Evolutionary conservation across 2,888 invertebrate species (phyloP).

Genomic region (Sabellastarte sp.): DNA sequence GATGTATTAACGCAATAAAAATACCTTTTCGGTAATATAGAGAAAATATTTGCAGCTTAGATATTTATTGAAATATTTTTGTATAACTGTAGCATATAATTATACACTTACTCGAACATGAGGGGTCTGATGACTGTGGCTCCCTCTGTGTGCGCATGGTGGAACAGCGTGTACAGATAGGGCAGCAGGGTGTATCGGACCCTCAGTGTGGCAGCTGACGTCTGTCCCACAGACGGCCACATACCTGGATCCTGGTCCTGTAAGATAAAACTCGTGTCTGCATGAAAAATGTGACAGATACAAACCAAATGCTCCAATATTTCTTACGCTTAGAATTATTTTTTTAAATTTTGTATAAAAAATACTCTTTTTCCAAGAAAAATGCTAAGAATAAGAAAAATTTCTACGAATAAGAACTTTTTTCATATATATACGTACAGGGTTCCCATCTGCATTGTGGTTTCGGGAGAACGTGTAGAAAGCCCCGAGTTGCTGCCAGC

Average conservation of each 20-base stretch:
- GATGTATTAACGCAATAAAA: background rate
- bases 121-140: constrained; percentile 77
- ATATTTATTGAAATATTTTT: too few relatives aligned
- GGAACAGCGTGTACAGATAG: constrained; percentile 53
- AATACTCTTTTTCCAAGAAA: too few relatives aligned
- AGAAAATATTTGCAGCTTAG: background rate
- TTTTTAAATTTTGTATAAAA: too few relatives aligned
- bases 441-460: constrained; percentile 23
- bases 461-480: constrained; percentile 32
- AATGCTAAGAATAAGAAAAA: too few relatives aligned
- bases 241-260: constrained; percentile 49
- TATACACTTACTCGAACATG: constrained; percentile 73
- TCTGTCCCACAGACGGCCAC: constrained; percentile 29
- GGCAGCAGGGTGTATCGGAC: constrained; percentile 52
- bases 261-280: too few relatives aligned
- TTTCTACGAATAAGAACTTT: too few relatives aligned
- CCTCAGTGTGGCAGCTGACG: constrained; percentile 34
- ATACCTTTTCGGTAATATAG: background rate
- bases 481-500: constrained; percentile 35
- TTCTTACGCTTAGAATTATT: too few relatives aligned
- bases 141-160: constrained; percentile 65
- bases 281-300: too few relatives aligned
- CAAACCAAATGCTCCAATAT: too few relatives aligned
- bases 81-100: too few relatives aligned
- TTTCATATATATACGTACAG: too few relatives aligned